Evolutionary conservation across 1,140 invertebrate species (phyloP).

Genomic region (Drosophila chauvacae): DNA sequence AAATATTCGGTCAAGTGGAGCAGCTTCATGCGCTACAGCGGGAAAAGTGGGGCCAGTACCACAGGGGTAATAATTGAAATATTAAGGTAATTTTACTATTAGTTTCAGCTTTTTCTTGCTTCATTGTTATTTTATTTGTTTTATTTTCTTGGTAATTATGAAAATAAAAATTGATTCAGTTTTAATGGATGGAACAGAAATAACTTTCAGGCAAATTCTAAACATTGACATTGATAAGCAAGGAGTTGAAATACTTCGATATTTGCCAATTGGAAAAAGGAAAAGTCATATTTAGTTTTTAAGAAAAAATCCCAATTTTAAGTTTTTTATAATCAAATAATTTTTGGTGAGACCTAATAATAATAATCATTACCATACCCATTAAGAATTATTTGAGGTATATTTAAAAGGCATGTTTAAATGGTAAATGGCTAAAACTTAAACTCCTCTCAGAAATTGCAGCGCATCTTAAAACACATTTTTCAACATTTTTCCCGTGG

Average conservation of each 20-base stretch:
- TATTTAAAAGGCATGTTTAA: neutral
- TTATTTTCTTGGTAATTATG: neutral
- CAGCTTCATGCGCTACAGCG: constrained; percentile 24
- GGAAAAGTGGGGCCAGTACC: neutral
- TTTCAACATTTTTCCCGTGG: constrained; percentile 30
- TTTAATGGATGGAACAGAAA: neutral
- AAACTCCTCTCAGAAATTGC: neutral
- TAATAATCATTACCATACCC: too few relatives aligned
- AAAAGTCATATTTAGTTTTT: neutral
- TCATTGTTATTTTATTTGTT: neutral
- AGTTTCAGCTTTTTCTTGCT: neutral
- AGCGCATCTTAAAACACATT: constrained; percentile 16
- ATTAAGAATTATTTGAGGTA: neutral
- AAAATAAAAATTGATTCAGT: neutral
- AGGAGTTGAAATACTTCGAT: neutral
- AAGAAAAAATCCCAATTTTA: neutral
- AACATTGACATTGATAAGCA: too few relatives aligned
- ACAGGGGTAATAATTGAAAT: neutral
- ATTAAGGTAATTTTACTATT: neutral
- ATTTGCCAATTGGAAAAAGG: neutral
- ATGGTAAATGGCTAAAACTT: constrained; percentile 1
- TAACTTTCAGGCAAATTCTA: neutral
- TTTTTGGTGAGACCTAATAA: too few relatives aligned
- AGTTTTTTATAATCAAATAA: neutral
- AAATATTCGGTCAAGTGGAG: constrained; percentile 41